phyloP scores from a whole-genome alignment of 2,888 invertebrate genomes.

The Orthosia incerta region DNA sequence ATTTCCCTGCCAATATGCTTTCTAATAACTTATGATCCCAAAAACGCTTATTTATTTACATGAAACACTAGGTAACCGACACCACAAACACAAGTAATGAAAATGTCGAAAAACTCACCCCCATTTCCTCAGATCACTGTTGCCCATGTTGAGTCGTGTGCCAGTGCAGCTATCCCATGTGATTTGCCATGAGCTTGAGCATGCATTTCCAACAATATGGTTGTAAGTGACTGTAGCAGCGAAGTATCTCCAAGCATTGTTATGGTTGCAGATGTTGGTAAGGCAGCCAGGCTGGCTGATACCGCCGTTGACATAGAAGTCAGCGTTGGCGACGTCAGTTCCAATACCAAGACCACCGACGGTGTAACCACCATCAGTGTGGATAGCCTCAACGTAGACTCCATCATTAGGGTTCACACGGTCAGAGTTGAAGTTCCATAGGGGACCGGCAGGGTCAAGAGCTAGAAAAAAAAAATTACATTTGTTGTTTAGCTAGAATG shows the following conservation, averaged over 20 bases:
- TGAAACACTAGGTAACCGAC: background rate
- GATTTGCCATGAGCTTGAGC: slow-evolving; percentile 70
- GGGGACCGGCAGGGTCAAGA: slow-evolving; percentile 64
- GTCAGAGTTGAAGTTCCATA: slow-evolving; percentile 73
- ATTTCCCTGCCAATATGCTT: background rate
- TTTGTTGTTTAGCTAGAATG: background rate
- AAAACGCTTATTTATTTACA: background rate
- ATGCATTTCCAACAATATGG: slow-evolving; percentile 73
- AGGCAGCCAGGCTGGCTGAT: slow-evolving; percentile 77
- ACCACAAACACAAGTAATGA: too few species aligned
- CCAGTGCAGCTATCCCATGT: slow-evolving; percentile 74
- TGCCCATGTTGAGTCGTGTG: slow-evolving; percentile 72
- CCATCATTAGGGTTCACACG: slow-evolving; percentile 77
- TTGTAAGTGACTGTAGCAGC: slow-evolving; percentile 74
- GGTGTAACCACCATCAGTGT: slow-evolving; percentile 71
- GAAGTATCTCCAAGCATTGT: slow-evolving; percentile 77
- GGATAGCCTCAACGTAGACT: slow-evolving; percentile 78
- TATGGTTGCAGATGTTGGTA: slow-evolving; percentile 76
- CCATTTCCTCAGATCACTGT: slow-evolving; percentile 71
- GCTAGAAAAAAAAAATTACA: slow-evolving; percentile 13
- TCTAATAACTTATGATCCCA: background rate
- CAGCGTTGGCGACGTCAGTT: slow-evolving; percentile 85
- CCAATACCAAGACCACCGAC: slow-evolving; percentile 85
- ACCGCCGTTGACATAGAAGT: slow-evolving; percentile 92
- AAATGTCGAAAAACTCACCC: slow-evolving; percentile 70